A percentile compares a stretch with the other conserved stretches of the same genome.
phyloP scores from a whole-genome alignment of 2,888 invertebrate species.

The Athetis lepigone region DNA sequence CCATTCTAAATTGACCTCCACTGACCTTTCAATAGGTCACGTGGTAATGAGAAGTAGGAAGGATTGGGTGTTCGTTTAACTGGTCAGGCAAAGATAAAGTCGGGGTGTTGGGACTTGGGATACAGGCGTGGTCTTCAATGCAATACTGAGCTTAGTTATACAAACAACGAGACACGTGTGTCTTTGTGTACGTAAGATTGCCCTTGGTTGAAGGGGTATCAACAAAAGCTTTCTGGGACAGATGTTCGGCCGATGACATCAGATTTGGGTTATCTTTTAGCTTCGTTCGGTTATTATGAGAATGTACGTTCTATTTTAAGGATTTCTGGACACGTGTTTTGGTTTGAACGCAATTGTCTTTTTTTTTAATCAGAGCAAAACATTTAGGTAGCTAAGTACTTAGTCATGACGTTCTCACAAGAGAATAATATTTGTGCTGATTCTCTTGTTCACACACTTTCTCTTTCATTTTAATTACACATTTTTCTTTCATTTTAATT shows the following conservation, averaged over 20 bases:
- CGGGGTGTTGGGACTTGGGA: constrained; percentile 46
- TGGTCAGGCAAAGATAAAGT: constrained; percentile 66
- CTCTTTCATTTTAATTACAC: no score
- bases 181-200: constrained; percentile 58
- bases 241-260: constrained; percentile 55
- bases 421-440: no score
- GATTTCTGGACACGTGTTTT: constrained; percentile 30
- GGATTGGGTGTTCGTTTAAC: constrained; percentile 57
- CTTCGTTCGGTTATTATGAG: constrained; percentile 22
- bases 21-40: constrained; percentile 54
- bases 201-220: constrained; percentile 58
- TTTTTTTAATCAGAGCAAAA: background rate
- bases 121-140: constrained; percentile 77
- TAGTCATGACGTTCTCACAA: background rate
- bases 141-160: constrained; percentile 74
- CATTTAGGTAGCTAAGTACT: background rate
- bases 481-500: no score
- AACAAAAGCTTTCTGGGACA: constrained; percentile 55
- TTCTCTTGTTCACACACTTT: no score
- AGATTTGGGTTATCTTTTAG: constrained; percentile 53
- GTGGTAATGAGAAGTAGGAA: constrained; percentile 39
- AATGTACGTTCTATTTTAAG: constrained; percentile 43
- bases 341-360: constrained; percentile 6
- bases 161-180: constrained; percentile 71
- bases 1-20: constrained; percentile 57